phyloP scores from a whole-genome alignment of 2,797 vertebrate genomes.

The Sylvia borin region DNA sequence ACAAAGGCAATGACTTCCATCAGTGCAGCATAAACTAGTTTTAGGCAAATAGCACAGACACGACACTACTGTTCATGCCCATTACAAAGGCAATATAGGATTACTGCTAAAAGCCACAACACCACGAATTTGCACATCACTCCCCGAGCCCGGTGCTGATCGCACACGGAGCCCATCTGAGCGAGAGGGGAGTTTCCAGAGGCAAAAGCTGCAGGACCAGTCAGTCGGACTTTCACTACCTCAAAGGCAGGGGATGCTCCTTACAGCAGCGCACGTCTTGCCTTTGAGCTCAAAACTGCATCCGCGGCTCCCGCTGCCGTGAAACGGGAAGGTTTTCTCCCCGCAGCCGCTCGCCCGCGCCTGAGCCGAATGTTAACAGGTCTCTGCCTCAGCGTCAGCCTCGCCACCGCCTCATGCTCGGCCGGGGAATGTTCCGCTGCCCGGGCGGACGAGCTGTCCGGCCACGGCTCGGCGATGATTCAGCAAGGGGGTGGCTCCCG shows the following conservation, averaged over 20 bases:
- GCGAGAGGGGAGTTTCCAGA: background rate
- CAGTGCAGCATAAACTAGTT: background rate
- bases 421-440: background rate
- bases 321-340: background rate
- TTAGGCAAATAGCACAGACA: background rate
- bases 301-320: background rate
- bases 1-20: background rate
- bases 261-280: background rate
- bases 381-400: background rate
- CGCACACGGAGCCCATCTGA: background rate
- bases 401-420: background rate
- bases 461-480: conserved; percentile 55
- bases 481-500: conserved; percentile 63
- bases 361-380: conserved; percentile 3
- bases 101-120: background rate
- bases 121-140: rapidly evolving
- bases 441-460: background rate
- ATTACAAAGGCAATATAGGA: background rate
- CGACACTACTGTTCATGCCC: rapidly evolving
- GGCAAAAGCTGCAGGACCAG: background rate
- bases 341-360: background rate
- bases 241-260: background rate
- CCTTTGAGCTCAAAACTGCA: background rate
- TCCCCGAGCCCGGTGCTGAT: background rate
- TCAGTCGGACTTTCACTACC: background rate